Base-by-base conservation (phyloP, 2,797 vertebrate genomes). In the Melanotaenia trifasciata region DNA sequence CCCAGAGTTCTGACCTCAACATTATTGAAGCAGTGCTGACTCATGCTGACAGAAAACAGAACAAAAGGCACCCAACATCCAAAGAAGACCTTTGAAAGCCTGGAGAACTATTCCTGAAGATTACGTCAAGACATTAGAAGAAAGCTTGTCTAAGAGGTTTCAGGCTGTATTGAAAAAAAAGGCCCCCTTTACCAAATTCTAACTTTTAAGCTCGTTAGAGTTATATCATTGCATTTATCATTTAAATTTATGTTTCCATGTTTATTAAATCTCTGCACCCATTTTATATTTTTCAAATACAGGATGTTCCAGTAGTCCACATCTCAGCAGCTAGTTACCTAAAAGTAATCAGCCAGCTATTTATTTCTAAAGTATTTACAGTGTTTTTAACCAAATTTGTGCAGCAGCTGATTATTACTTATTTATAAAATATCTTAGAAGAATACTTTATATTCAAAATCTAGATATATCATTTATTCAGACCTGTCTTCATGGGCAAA, bases 381-480 rank as follows among this genome's bases (percentile, higher is more conserved):
- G 24, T 26, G 14, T 53, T 53, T 26, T 26, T 2, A 13, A 28
- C 1, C 11, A 54, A 5, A 54, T 54, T 28, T 28, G 28, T 54
- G 53, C 53, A 54, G 2, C 26, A 26, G 12, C 3, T 40, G 2
- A 40, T 40, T 40, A 26, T 40, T 40, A 26, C 13, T 24, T 5
- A 16, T 58, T 14, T 5, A 45, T 32, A 0, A 58, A 67, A 58
- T 20, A 58, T 47, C 33, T 43, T 43, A 22, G 4, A 43, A 8
- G 32, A 33, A 33, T 58, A 33, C n/a, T 22, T 18, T 45, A 20
- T 40, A 58, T 30, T 35, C 11, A 30, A 58, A 58, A 33, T 30
- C 28, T 18, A 33, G 22, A 47, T 47, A 33, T 58, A 35, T 58
- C 65, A 43, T 26, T 58, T 26, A 47, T 58, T 58, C 56, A 47